phyloP scores from a whole-genome alignment of 2,797 vertebrate species.

The Halcyon badia region DNA sequence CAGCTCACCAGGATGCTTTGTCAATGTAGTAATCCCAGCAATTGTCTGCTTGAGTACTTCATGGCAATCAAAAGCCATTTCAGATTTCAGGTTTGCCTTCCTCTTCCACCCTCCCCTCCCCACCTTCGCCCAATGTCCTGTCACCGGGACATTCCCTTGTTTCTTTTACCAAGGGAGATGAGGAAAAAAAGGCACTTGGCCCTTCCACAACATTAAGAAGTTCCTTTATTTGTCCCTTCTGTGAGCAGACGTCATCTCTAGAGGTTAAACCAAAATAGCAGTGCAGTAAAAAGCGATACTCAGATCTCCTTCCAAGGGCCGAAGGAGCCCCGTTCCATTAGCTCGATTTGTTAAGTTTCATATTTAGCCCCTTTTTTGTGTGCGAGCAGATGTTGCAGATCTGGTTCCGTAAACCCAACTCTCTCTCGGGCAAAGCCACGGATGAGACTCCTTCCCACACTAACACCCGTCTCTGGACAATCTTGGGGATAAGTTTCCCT shows the following conservation, averaged over 20 bases:
- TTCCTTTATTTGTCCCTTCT: not conserved
- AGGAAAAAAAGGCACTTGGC: conserved; percentile 26
- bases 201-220: not conserved
- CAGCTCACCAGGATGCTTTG: conserved; percentile 70
- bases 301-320: not conserved
- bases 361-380: not conserved
- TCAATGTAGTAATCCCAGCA: conserved; percentile 67
- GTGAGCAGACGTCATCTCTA: not conserved
- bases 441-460: not conserved
- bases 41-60: conserved; percentile 55
- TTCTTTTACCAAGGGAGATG: not conserved
- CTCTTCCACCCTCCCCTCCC: not conserved
- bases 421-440: not conserved
- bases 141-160: conserved; percentile 24
- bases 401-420: not conserved
- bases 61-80: conserved; percentile 69
- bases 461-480: not conserved
- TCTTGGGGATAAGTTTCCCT: not conserved
- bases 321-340: not conserved
- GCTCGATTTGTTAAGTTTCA: not conserved
- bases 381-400: not conserved
- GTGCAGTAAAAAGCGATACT: not conserved
- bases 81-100: conserved; percentile 66
- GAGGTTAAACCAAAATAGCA: conserved; percentile 50
- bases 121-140: not conserved